Evolutionary conservation across 2,113 vertebrate species (phyloP), one percentile per base, ranked within the genome.

Genomic region (Brachirus orientalis): DNA sequence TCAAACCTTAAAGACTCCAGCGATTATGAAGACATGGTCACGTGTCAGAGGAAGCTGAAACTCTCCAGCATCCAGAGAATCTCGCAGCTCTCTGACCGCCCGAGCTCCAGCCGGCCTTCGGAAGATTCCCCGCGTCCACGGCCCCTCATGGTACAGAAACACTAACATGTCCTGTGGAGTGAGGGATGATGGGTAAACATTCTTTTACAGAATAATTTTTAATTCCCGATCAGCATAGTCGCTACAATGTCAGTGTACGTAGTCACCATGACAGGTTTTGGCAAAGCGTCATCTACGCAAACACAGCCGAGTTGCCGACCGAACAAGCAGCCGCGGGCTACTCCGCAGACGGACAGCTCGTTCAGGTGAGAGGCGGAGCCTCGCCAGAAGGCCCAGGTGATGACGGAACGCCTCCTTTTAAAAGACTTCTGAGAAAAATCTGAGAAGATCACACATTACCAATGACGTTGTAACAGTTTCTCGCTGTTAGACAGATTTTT

Each of bases 341-440:
- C 83, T 13, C 77, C 41, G 18, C 94, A 90, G 38, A 93, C 91
- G 7, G 93, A 94, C 48, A 86, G 37, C 47, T 93, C 93, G 44
- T 95, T 91, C 81, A 96, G 91, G 33, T 96, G 95, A 56, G 88
- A 77, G 52, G 91, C 92, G 18, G 95, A 94, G 8, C 96, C 95
- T 70, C 94, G 89, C 96, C 96, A 96, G 83, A 98, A 99, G 72
- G 95, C 95, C 97, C 97, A 99, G 61, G 92, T 93, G 79, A 98
- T 95, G 80, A 98, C 92, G 1, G 96, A 97, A 7, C 94, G 92
- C 80, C 95, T 94, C 87, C 96, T 93, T 89, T 94, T 97, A 58
- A 94, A 94, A 1, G 93, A 70, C 61, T 98, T 98, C 83, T 94
- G 94, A 61, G 91, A 81, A 2, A 94, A 85, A 70, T 97, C 95